Percentiles rank a stretch among this genome's conserved stretches.
These are phyloP conservation scores for Panagrolaimus sp. DNA, from an alignment of 1,140 invertebrate genomes.

Conservation along the genomic window DNA sequence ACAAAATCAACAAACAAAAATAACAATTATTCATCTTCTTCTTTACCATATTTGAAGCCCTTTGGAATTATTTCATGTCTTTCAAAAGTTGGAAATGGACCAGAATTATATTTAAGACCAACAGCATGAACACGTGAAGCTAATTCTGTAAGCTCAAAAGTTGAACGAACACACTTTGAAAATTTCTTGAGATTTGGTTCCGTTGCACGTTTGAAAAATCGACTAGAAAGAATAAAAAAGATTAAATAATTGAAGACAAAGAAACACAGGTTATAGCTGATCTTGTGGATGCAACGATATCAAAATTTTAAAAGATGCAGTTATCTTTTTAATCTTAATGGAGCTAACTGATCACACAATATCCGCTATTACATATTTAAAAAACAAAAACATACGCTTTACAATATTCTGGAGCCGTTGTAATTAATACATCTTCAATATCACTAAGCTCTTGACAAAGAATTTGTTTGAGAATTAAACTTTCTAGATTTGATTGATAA, in stretches of 20 bases:
- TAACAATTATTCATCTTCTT: neutral
- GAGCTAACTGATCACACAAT: no score
- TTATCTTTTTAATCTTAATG: no score
- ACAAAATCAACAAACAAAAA: slow-evolving; percentile 13
- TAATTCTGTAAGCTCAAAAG: neutral
- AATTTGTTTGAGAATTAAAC: slow-evolving; percentile 3
- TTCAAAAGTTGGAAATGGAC: neutral
- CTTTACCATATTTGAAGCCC: neutral
- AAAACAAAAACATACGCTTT: slow-evolving; percentile 6
- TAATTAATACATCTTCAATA: neutral
- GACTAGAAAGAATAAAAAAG: neutral
- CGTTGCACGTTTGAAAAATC: neutral
- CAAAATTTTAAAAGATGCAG: no score
- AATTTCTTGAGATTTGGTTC: neutral
- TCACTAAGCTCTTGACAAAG: neutral
- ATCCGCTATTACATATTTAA: no score
- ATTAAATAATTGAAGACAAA: neutral
- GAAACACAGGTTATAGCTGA: no score
- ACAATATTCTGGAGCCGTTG: neutral
- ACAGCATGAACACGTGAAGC: slow-evolving; percentile 1
- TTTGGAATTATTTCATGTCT: neutral
- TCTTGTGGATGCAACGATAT: no score
- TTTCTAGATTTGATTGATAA: neutral
- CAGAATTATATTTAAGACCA: neutral
- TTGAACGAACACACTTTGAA: neutral